Base-by-base conservation (phyloP, 2,113 vertebrate species). In the Cephalopterus ornatus region DNA sequence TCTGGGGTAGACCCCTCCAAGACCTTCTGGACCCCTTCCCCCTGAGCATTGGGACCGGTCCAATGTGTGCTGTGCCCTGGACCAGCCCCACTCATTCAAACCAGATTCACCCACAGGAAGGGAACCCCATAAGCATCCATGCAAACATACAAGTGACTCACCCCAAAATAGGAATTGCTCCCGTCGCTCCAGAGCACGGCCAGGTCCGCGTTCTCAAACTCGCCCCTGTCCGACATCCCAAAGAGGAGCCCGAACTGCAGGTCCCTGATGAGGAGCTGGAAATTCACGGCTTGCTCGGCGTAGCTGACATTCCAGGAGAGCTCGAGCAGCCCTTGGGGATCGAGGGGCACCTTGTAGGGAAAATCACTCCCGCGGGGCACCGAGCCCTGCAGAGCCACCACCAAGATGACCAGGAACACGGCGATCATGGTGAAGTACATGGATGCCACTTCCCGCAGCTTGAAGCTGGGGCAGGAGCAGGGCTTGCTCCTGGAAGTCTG, bases 281-380 rank as follows among this genome's bases (percentile, higher is more conserved):
- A 98, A 71, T 98, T 93, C 27, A 99, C 50, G 2, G 91, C 97
- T 95, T 99, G 97, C 61, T 93, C 59, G 0, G 80, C 24, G 5
- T 99, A 99, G 96, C 99, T 99, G 97, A 99, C 79, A 1, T 99
- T 99, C 99, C 99, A 99, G 37, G 98, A 98, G n/a, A 99, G 98
- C 88, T 98, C 97, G 26, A 99, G 97, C 62, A 97, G 46, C 10
- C 98, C 98, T 1, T 94, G 94, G 0, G 99, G 99, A 88, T 99
- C 99, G 28, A 99, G 97, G 12, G 97, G 98, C 33, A 99, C 96
- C 5, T 67, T 98, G 91, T 99, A 99, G 20, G 99, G 98, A 95
- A 99, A 98, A 39, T 97, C 32, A 2, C 39, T 95, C 75, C 85
- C 42, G 0, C 70, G 78, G 21, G 98, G 96, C 0, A 1, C 80